These are phyloP conservation scores for Aporophyla lueneburgensis DNA, from an alignment of 2,888 invertebrate species.

Conservation along the genomic window DNA sequence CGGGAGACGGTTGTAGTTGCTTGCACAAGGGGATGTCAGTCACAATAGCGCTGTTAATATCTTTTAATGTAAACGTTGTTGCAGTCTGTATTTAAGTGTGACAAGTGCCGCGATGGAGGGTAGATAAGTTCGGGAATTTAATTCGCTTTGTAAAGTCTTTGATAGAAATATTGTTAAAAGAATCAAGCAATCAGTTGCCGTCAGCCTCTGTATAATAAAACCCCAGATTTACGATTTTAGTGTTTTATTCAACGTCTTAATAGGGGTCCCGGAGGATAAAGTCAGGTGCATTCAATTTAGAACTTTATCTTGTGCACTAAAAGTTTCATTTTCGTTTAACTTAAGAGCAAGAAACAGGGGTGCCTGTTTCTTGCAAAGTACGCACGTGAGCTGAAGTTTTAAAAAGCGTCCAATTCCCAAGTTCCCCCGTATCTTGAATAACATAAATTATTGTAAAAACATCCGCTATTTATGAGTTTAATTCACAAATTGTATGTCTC, in stretches of 20 bases:
- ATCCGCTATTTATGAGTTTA: constrained; percentile 59
- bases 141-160: background rate
- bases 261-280: constrained; percentile 35
- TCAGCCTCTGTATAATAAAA: constrained; percentile 51
- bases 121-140: constrained; percentile 11
- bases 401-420: constrained; percentile 61
- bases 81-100: background rate
- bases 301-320: constrained; percentile 40
- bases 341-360: too few species aligned
- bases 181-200: constrained; percentile 49
- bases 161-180: constrained; percentile 17
- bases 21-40: constrained; percentile 17
- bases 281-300: constrained; percentile 43
- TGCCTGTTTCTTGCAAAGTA: constrained; percentile 62
- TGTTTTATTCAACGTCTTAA: constrained; percentile 63
- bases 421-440: constrained; percentile 55
- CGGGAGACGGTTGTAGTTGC: background rate
- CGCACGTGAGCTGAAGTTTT: constrained; percentile 69
- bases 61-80: constrained; percentile 9
- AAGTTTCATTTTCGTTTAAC: constrained; percentile 64
- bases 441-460: constrained; percentile 64
- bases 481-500: constrained; percentile 57
- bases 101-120: background rate
- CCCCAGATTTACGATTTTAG: constrained; percentile 64
- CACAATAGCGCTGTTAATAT: background rate